phyloP scores from a whole-genome alignment of 2,797 vertebrate species.

The Coreius guichenoti region DNA sequence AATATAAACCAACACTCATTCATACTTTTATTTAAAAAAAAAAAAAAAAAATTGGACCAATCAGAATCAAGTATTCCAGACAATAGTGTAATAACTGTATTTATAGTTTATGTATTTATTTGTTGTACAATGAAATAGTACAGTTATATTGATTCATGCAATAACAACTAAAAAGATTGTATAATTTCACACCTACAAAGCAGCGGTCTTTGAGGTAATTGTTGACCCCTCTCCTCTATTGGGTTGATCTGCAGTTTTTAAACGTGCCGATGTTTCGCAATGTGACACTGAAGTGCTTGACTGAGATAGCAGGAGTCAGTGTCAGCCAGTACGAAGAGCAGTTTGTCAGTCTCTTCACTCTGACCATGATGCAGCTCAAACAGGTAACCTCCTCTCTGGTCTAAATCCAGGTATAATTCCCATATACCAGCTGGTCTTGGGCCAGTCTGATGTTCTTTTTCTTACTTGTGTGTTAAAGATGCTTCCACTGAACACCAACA shows the following conservation, averaged over 20 bases:
- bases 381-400: constrained; percentile 80
- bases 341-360: constrained; percentile 93
- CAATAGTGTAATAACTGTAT: not conserved
- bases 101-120: not conserved
- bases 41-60: not conserved
- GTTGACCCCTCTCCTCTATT: constrained; percentile 25
- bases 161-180: not conserved
- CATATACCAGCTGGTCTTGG: not conserved
- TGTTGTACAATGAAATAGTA: not conserved
- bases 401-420: not conserved
- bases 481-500: constrained; percentile 97
- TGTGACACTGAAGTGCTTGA: constrained; percentile 97
- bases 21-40: too few species aligned
- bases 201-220: not conserved
- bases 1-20: not conserved
- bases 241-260: constrained; percentile 84
- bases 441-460: not conserved
- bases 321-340: constrained; percentile 98
- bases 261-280: constrained; percentile 99
- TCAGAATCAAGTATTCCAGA: not conserved
- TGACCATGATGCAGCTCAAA: constrained; percentile 98
- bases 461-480: constrained; percentile 75
- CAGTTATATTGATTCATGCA: not conserved
- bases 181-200: not conserved
- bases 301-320: constrained; percentile 96